Base-by-base conservation (phyloP, 1,140 invertebrate species). In the Pteromalus puparum region DNA sequence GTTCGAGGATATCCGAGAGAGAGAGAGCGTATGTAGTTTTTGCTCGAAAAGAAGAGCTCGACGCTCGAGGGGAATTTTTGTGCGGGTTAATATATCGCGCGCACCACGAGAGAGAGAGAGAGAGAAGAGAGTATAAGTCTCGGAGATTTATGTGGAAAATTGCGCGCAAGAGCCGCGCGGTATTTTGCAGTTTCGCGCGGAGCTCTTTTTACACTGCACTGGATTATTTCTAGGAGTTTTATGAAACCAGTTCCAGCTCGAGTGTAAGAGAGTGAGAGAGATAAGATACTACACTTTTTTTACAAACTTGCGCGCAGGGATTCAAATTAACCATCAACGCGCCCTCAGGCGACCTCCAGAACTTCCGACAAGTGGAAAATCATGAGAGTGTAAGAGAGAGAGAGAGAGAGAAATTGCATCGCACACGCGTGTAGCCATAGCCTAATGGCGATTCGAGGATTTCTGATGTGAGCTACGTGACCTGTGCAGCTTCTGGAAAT, bases 401-500 rank as follows among this genome's bases (percentile, higher is more conserved):
- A n/a, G 30, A 34, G 30, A 18, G 3, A 2, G 68, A 30, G 68
- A 30, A 70, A 70, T 61, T 61, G 53, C 53, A 70, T 28, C 70
- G 1, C 34, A 38, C 10, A 42, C 10, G 10, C 38, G 10, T 42
- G 38, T 42, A 42, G 38, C 38, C 38, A 1, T 42, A 0, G 34
- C 72, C 74, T 76, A 76, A 76, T 76, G 74, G 42, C 38, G n/a
- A 48, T 76, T 30, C n/a, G n/a, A 76, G 38, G 74, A 48, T 46
- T 48, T 3, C 42, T 76, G 42, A 76, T 76, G 74, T 7, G 12
- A n/a, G n/a, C 5, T 76, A 76, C 74, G 42, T 76, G 74, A 76
- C 72, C 34, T 18, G 26, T 30, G 53, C 53, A n/a, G n/a, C 18
- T 18, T 48, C 13, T 18, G 53, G 18, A 61, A 61, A 61, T 61